Evolutionary conservation across 2,797 vertebrate species (phyloP), one percentile per base, ranked within the genome.

Genomic region (Glyptemys insculpta): DNA sequence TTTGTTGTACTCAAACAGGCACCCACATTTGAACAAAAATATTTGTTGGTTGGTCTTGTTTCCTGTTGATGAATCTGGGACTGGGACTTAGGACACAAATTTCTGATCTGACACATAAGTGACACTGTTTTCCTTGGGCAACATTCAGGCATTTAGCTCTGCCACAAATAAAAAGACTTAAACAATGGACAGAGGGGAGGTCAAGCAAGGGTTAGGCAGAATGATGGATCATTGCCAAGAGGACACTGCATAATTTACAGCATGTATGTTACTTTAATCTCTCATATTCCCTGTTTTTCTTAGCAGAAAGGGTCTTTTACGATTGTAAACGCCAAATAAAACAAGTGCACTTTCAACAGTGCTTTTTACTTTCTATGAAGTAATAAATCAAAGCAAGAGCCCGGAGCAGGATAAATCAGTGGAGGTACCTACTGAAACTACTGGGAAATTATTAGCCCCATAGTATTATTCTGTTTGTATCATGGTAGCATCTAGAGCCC

Each of bases 191-290:
- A 88, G 94, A 86, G 49, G 79, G 12, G 79, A 94, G 89, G 68
- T 96, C 96, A 97, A 85, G 91, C 76, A 96, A 91, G 95, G 95
- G 89, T 86, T 95, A 94, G 91, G 95, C 92, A 3, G 62, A 81
- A 94, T 54, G 47, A 93, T 52, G 81, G 83, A 88, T 88, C 74
- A 54, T 94, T 91, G 86, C 85, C 34, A 72, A 83, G 53, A 29
- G 79, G 72, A 44, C 68, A 44, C 65, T 85, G 80, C 88, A 72
- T 94, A 97, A 96, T 96, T 53, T 84, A 85, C 78, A 57, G 10
- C 80, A 5, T 41, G 72, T 79, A 52, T 37, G 8, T 76, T 94
- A 18, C 95, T 93, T 94, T 81, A 92, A 94, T 89, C 25, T 76
- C n/a, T 87, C 59, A 83, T 29, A 79, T 79, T 86, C 52, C 47